Evolutionary conservation across 2,797 vertebrate genomes (phyloP).

Genomic region (Iguana delicatissima): DNA sequence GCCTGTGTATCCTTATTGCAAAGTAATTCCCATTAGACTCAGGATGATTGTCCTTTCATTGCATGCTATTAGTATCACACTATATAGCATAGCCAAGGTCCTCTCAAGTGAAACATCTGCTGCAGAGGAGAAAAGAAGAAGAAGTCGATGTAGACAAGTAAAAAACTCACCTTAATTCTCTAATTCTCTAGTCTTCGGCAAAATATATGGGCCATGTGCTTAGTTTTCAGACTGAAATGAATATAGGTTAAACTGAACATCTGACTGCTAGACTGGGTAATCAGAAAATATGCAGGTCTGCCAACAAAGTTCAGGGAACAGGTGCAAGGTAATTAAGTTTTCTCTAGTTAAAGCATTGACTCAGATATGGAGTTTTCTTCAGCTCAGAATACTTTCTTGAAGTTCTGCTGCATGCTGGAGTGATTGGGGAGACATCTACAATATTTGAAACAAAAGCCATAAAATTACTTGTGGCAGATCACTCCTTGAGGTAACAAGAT

Average conservation of each 20-base stretch:
- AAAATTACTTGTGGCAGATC: constrained; percentile 26
- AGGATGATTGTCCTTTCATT: too few species aligned
- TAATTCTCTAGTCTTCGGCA: background rate
- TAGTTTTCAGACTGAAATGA: background rate
- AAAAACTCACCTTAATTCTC: background rate
- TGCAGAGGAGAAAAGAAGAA: background rate
- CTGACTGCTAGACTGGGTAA: constrained; percentile 9
- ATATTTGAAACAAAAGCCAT: constrained; percentile 10
- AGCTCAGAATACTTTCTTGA: background rate
- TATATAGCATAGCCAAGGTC: background rate
- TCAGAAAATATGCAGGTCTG: background rate
- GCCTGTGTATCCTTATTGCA: background rate
- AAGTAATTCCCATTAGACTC: background rate
- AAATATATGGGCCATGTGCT: background rate
- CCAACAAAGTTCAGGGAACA: constrained; percentile 5
- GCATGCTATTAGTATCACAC: background rate
- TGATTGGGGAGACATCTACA: background rate
- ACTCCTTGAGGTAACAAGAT: constrained; percentile 15
- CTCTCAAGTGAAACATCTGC: background rate
- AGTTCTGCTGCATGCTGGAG: background rate
- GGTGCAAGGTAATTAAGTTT: constrained; percentile 19
- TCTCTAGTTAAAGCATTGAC: background rate
- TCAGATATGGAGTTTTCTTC: constrained; percentile 5
- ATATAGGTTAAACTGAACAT: background rate
- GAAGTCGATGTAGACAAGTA: background rate